A percentile compares a stretch with the other conserved stretches of the same genome.
These are phyloP conservation scores for Macrotis lagotis DNA, from an alignment of 2,113 vertebrate genomes.

Conservation along the genomic window DNA sequence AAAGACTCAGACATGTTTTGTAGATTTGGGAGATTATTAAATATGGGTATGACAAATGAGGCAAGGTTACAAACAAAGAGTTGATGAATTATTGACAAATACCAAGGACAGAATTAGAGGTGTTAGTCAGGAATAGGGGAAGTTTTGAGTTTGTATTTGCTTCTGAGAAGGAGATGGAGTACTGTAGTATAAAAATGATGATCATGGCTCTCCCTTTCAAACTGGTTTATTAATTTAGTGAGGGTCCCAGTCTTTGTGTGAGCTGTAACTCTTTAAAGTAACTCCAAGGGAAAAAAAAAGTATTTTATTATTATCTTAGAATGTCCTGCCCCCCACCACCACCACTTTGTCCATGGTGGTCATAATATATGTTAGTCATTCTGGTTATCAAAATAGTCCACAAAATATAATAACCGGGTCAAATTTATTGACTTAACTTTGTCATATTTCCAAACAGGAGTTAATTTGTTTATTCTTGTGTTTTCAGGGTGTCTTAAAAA, in stretches of 20 bases:
- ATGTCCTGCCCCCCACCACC: not conserved
- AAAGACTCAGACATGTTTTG: not conserved
- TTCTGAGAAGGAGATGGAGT: not conserved
- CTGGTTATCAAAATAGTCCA: conserved; percentile 18
- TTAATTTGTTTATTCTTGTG: not conserved
- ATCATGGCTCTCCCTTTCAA: not conserved
- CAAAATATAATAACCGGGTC: not conserved
- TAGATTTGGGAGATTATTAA: not conserved
- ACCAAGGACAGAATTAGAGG: not conserved
- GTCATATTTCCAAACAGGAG: no score
- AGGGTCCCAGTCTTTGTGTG: not conserved
- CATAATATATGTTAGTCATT: not conserved
- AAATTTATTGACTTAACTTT: not conserved
- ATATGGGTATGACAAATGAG: not conserved
- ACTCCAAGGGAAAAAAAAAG: not conserved
- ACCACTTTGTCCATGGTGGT: not conserved
- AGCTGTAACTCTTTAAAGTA: not conserved
- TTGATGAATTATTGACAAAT: not conserved
- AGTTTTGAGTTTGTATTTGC: not conserved
- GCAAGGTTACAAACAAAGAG: not conserved
- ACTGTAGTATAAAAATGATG: not conserved
- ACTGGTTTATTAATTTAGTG: not conserved
- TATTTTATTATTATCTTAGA: not conserved
- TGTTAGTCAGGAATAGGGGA: not conserved
- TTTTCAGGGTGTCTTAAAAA: not conserved